Base-by-base conservation (phyloP, 2,888 invertebrate species). In the Physocephala rufipes region DNA sequence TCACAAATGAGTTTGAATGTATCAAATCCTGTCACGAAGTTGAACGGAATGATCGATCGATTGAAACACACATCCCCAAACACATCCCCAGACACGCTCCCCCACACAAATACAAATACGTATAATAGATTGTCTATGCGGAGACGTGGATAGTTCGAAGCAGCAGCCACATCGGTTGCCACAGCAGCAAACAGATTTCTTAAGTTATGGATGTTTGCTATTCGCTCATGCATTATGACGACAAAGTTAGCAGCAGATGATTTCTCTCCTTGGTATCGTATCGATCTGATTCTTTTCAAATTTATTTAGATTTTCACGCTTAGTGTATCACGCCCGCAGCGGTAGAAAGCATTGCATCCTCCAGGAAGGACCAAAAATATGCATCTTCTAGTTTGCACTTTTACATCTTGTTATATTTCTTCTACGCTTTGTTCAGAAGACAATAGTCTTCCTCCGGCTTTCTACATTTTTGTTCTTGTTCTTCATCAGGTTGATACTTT, bases 281-380 rank as follows among this genome's bases (percentile, higher is more conserved):
- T 43, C 59, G 45, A 67, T 59, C 26, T 59, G 67, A 67, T 67
- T 67, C 67, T 45, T 67, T 67, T 67, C 67, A 9, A 67, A 67
- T 59, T 67, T 67, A 67, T 67, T 58, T 59, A 67, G 67, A 67
- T 67, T 67, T 3, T 36, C 5, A 36, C 28, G 24, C 16, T 45
- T 58, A 67, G 26, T 66, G 36, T 36, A 24, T 66, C 66, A n/a
- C 53, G 66, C n/a, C 4, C n/a, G 49, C 19, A 19, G 49, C 13
- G 2, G 47, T 12, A 47, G 47, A 47, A 47, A 21, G 2, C n/a
- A 1, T 51, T 16, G 51, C 51, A n/a, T 16, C n/a, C 1, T 16
- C 15, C 7, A n/a, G 53, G 53, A 2, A 19, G 53, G 53, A 55
- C 7, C n/a, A n/a, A 21, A 47, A 15, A 16, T 16, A 15, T 15